These are phyloP conservation scores for Sebastes jordani DNA, from an alignment of 2,797 vertebrate genomes.

Conservation along the genomic window DNA sequence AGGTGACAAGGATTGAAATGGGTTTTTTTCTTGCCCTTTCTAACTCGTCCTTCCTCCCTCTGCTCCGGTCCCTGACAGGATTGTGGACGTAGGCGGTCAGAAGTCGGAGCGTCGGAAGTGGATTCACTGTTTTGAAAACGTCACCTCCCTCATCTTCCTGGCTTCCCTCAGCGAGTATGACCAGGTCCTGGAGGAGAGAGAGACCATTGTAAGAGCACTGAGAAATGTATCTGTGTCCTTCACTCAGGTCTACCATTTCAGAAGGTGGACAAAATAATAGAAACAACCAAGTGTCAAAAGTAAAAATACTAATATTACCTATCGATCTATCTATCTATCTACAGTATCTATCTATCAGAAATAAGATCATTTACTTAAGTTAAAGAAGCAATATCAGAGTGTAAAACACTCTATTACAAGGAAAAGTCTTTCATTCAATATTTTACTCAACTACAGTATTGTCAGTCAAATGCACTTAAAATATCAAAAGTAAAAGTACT, in stretches of 20 bases:
- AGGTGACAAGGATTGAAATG: neutral
- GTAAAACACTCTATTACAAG: neutral
- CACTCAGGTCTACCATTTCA: neutral
- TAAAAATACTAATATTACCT: too few species aligned
- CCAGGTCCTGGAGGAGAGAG: constrained; percentile 85
- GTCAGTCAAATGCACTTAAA: neutral
- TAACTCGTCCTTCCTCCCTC: neutral
- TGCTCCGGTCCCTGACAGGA: constrained; percentile 60
- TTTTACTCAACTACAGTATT: neutral
- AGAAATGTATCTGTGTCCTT: neutral
- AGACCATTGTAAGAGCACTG: constrained; percentile 77
- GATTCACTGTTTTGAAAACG: constrained; percentile 88
- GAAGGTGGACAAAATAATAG: neutral
- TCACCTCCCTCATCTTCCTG: constrained; percentile 86
- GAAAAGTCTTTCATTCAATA: neutral
- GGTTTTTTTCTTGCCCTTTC: neutral
- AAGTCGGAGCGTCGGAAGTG: constrained; percentile 87
- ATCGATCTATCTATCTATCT: too few species aligned
- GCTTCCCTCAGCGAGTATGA: constrained; percentile 88
- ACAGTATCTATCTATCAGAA: too few species aligned
- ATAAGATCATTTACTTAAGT: neutral
- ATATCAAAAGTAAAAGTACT: neutral
- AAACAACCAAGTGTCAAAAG: neutral
- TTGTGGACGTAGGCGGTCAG: constrained; percentile 87
- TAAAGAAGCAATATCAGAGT: neutral